A percentile compares a stretch with the other conserved stretches of the same genome.
Conservation (phyloP, 2,797 vertebrate species). For the Sibirionetta formosa region DNA sequence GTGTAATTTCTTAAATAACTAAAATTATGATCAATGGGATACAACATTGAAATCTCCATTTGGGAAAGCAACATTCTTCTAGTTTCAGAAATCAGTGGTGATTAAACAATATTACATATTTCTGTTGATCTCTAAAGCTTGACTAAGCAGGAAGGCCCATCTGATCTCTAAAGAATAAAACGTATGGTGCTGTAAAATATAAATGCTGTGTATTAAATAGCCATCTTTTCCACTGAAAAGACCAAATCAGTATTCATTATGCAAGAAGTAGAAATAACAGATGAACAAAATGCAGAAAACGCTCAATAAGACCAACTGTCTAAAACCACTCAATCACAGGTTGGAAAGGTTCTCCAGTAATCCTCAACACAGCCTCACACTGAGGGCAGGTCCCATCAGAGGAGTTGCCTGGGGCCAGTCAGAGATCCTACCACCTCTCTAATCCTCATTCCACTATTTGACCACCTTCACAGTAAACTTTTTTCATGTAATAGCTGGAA, state of each 20-base stretch:
- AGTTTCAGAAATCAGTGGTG: background rate
- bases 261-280: background rate
- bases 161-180: background rate
- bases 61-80: background rate
- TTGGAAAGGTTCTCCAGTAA: background rate
- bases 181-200: background rate
- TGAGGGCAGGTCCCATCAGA: background rate
- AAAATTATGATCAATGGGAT: background rate
- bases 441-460: background rate
- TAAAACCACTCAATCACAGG: background rate
- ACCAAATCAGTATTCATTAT: background rate
- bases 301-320: background rate
- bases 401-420: background rate
- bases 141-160: background rate
- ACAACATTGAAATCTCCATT: background rate
- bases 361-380: background rate
- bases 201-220: background rate
- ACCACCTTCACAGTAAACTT: rapidly evolving
- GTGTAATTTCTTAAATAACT: background rate
- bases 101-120: background rate
- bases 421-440: background rate
- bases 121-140: background rate
- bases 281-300: background rate
- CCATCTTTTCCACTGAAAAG: background rate
- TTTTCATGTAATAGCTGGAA: background rate